phyloP scores from a whole-genome alignment of 1,140 invertebrate species.

The Dryas iulia region DNA sequence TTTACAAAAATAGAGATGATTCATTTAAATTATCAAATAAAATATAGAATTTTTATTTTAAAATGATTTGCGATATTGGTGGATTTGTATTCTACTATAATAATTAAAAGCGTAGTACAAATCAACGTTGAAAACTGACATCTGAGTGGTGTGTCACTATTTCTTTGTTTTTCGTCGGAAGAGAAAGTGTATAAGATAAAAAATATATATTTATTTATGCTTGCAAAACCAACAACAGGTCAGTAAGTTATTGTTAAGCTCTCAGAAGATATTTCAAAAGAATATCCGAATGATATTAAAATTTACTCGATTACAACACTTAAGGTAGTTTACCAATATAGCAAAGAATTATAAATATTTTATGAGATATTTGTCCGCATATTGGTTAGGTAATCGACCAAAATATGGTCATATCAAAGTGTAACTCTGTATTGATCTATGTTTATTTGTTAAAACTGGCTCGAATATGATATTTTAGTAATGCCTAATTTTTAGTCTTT shows the following conservation, averaged over 20 bases:
- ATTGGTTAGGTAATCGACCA: constrained; percentile 20
- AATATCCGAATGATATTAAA: constrained; percentile 24
- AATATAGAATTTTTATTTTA: neutral
- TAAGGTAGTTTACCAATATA: constrained; percentile 12
- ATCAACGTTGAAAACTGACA: neutral
- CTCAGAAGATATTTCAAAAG: constrained; percentile 21
- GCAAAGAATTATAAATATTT: constrained; percentile 20
- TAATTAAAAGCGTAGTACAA: neutral
- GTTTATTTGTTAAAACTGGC: too few relatives aligned
- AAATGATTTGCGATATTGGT: neutral
- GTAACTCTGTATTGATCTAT: neutral
- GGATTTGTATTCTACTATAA: neutral
- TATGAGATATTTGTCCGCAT: constrained; percentile 16
- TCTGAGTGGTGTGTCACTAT: neutral
- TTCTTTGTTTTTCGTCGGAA: neutral
- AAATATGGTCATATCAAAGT: constrained; percentile 7
- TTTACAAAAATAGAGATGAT: constrained; percentile 55
- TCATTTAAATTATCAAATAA: constrained; percentile 29
- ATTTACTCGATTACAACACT: constrained; percentile 18
- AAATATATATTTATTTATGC: neutral
- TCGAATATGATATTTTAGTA: too few relatives aligned
- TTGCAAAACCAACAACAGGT: constrained; percentile 7
- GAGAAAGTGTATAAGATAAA: neutral
- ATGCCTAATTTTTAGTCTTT: too few relatives aligned
- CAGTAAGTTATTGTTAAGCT: constrained; percentile 14